These are phyloP conservation scores for Danio jaintianensis DNA, from an alignment of 2,797 vertebrate genomes.

Conservation along the genomic window DNA sequence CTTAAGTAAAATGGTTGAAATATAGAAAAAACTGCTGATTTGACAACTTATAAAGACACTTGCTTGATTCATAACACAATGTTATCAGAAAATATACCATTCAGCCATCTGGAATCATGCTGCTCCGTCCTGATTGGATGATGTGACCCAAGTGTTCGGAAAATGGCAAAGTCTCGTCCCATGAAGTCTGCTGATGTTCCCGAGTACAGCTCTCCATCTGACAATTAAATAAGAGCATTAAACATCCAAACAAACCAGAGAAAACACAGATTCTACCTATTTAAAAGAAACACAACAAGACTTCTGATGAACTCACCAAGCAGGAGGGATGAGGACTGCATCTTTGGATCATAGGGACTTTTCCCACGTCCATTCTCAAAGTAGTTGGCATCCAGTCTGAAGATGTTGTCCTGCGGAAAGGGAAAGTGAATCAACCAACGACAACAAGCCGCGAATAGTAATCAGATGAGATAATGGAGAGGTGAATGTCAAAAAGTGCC, in stretches of 20 bases:
- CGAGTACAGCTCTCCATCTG: constrained; percentile 96
- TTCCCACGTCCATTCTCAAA: constrained; percentile 96
- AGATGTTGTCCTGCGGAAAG: constrained; percentile 87
- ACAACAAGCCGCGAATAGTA: not conserved
- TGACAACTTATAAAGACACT: no score
- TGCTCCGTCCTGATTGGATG: constrained; percentile 98
- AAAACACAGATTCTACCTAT: not conserved
- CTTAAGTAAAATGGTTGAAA: no score
- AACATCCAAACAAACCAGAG: constrained; percentile 1
- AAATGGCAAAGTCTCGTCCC: constrained; percentile 98
- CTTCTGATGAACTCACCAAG: constrained; percentile 82
- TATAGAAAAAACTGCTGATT: no score
- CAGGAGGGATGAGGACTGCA: constrained; percentile 92
- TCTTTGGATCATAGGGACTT: constrained; percentile 96
- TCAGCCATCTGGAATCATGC: constrained; percentile 97
- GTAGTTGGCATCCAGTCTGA: constrained; percentile 87
- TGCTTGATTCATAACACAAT: no score
- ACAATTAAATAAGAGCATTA: not conserved
- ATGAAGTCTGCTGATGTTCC: constrained; percentile 99
- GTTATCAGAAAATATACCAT: constrained; percentile 78
- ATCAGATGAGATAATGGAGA: not conserved
- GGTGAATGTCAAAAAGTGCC: constrained; percentile 5
- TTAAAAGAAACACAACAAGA: not conserved
- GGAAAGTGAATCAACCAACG: constrained; percentile 17
- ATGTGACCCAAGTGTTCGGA: constrained; percentile 94